phyloP scores from a whole-genome alignment of 64 coral and sea anemone genomes.

The Catalaphyllia jardinei region DNA sequence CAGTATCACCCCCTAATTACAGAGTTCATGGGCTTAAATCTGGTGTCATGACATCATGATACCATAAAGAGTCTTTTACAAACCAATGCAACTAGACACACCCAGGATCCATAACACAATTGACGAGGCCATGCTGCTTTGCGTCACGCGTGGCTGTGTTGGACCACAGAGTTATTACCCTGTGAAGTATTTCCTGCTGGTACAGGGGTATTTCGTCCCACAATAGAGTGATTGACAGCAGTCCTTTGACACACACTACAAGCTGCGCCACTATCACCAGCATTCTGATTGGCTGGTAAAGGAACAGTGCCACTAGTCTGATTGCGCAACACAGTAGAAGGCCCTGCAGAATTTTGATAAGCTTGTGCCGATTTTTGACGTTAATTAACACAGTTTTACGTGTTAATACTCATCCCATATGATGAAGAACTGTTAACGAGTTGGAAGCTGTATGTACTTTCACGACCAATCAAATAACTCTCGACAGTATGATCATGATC shows the following conservation, averaged over 20 bases:
- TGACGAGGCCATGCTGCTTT: slow-evolving; percentile 54
- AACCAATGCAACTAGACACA: slow-evolving; percentile 54
- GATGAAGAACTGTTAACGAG: too few species aligned
- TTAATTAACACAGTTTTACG: too few species aligned
- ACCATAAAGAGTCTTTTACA: slow-evolving; percentile 48
- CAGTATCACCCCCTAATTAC: neutral
- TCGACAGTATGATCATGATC: too few species aligned
- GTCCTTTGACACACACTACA: slow-evolving; percentile 40
- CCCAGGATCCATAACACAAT: slow-evolving; percentile 52
- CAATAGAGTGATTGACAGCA: neutral
- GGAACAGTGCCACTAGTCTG: neutral
- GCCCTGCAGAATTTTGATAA: neutral
- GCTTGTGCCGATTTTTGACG: neutral
- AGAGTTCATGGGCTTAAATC: neutral
- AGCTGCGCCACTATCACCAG: neutral
- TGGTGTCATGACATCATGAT: neutral
- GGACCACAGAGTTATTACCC: slow-evolving; percentile 4
- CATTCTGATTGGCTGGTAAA: slow-evolving; percentile 41
- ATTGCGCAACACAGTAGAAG: neutral
- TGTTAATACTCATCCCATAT: too few species aligned
- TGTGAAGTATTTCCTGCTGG: neutral
- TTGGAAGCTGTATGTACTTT: too few species aligned
- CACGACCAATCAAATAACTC: too few species aligned
- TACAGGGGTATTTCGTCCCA: neutral
- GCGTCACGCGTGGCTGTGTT: slow-evolving; percentile 19